Evolutionary conservation across 1,140 invertebrate genomes (phyloP), one percentile per base, ranked within the genome.

Genomic region (Sarcophaga bullata): DNA sequence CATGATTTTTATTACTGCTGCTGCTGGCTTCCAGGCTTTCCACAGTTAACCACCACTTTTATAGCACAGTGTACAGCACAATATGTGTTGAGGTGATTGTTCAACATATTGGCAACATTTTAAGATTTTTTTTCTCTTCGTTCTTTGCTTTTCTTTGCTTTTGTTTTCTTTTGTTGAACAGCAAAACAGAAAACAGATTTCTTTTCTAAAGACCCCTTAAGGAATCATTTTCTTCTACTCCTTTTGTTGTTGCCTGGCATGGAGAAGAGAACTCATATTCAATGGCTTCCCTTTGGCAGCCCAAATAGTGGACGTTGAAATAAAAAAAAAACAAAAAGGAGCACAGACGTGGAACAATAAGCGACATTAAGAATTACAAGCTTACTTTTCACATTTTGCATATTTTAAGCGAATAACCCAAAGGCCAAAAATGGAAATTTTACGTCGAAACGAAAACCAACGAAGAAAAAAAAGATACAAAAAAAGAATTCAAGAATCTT

Each of bases 401-500:
- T 78, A 78, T 78, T 78, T 50, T 50, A 50, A 19, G 48, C 75
- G 37, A 75, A 78, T 25, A 78, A 78, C 48, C 75, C 50, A 50
- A 78, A 50, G 75, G 75, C 75, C 75, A 78, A 78, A 78, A 50
- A 78, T 78, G 75, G 75, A 78, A 78, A 78, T 78, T 78, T 17
- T 48, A 68, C n/a, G n/a, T 68, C n/a, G n/a, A 78, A 37, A 78
- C 8, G 19, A 78, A 78, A 78, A 78, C 17, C 19, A 78, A 50
- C 13, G 9, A 73, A n/a, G 4, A 37, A 37, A 37, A 37, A 37
- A 37, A 1, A 37, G 1, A 37, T 4, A 37, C 25, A n/a, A 5
- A 58, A 58, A 37, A 37, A n/a, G n/a, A n/a, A n/a, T n/a, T n/a
- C n/a, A n/a, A n/a, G n/a, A n/a, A n/a, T n/a, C n/a, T n/a, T n/a